Base-by-base conservation (phyloP, 1,140 invertebrate genomes). In the Apis cerana region DNA sequence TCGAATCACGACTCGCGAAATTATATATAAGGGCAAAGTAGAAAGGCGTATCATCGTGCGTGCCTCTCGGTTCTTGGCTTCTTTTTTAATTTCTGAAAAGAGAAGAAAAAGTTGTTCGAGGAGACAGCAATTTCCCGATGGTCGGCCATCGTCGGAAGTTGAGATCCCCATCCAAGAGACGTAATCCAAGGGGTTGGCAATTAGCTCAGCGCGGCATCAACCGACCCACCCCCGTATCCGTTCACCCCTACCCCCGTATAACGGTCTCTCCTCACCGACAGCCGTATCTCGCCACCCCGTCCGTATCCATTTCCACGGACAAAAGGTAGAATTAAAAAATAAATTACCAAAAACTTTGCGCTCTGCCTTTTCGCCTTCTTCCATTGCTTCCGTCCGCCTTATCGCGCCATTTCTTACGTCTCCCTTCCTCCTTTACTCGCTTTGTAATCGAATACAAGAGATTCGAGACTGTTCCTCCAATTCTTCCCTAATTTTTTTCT, bases 321-420 rank as follows among this genome's bases (percentile, higher is more conserved):
- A 90, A 90, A 91, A 88, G 89, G 87, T 85, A 85, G 79, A 90
- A 92, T 92, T 92, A 90, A 91, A 91, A 90, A 92, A 89, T 87
- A 89, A 89, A 91, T 91, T 89, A 84, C 86, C 82, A 85, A 64
- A 84, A 72, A 81, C 68, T 68, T 82, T 27, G 5, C n/a, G 21
- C 64, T 21, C 58, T 19, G 59, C 17, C 50, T 77, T 64, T 76
- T 52, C 77, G 21, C 12, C 72, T 59, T 48, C 27, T 50, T 77
- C 70, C 50, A 58, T 80, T 76, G 54, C 33, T 56, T 74, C 19
- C 10, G 13, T n/a, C 19, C 48, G 65, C 21, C 62, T 68, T 71
- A 78, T 78, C 76, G 43, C 54, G 10, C 21, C 11, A 56, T 58
- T 33, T 58, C 23, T 64, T 76, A 33, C 75, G 12, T 76, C n/a